Evolutionary conservation across 2,888 invertebrate genomes (phyloP), one percentile per base, ranked within the genome.

Genomic region (Calameuta idolon): DNA sequence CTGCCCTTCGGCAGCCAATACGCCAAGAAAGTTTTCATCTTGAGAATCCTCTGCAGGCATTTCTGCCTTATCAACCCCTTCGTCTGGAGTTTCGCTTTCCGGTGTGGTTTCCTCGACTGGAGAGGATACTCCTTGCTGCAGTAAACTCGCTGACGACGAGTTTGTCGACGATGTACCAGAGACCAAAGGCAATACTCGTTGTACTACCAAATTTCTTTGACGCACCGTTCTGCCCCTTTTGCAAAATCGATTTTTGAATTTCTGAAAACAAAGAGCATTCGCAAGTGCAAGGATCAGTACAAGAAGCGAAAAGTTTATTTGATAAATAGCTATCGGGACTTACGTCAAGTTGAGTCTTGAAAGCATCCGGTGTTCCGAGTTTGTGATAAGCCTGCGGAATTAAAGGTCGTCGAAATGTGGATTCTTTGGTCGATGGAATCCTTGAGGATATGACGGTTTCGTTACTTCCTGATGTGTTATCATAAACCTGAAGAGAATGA

Each of bases 141-240:
- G 5, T 75, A 40, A 75, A 75, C 77, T 11, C 75, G 75, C 34
- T 55, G 77, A 75, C 23, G 55, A 55, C 2, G 55, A 23, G 55
- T 23, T 55, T 55, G 23, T 55, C 23, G 55, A 9, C n/a, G 81
- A 89, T 73, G 91, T 89, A 84, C 93, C 93, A 1, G 96, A 95
- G 85, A 96, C 93, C 73, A 95, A 90, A 31, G 96, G 95, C 84
- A 96, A 92, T 87, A 95, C 93, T 11, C 97, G 92, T 91, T 96
- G 96, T 33, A 97, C 96, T 1, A 97, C 94, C 5, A 96, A 94
- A 87, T 94, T 95, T 84, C 94, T 93, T 69, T 93, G 91, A 12
- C 91, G 87, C 4, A 92, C 88, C 4, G 89, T 90, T 71, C 92
- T 90, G 31, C 92, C 90, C 78, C 90, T 85, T 84, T 92, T 92